phyloP scores from a whole-genome alignment of 2,113 vertebrate species.

The Callopanchax toddi region DNA sequence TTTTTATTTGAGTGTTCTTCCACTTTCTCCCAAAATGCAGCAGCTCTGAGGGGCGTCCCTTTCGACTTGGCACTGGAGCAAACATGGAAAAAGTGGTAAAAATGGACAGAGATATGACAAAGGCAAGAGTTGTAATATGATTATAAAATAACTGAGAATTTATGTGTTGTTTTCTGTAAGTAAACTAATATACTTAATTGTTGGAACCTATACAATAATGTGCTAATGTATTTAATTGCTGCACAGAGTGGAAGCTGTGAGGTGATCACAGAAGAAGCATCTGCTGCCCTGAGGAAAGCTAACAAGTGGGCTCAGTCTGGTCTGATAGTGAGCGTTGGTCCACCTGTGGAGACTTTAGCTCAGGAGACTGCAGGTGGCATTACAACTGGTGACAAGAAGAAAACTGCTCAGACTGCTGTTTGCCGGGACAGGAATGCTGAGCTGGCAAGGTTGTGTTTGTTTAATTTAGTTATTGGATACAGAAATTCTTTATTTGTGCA shows the following conservation, averaged over 20 bases:
- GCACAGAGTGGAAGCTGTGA: constrained; percentile 92
- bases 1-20: constrained; percentile 3
- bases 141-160: background rate
- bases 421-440: constrained; percentile 96
- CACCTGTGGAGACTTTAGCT: constrained; percentile 85
- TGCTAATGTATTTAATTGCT: constrained; percentile 2
- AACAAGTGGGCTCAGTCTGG: constrained; percentile 99
- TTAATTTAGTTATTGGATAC: background rate
- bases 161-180: background rate
- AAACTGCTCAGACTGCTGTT: constrained; percentile 92
- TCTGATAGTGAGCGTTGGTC: constrained; percentile 94
- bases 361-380: constrained; percentile 87
- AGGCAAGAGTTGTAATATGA: constrained; percentile 75
- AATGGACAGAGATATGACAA: constrained; percentile 99
- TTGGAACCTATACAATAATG: too few relatives aligned
- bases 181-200: background rate
- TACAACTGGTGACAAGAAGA: constrained; percentile 95
- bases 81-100: constrained; percentile 99
- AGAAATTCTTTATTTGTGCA: background rate
- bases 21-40: constrained; percentile 71
- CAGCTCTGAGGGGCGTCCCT: constrained; percentile 97
- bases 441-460: constrained; percentile 85
- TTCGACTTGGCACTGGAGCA: constrained; percentile 95
- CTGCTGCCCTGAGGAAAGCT: constrained; percentile 93
- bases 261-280: constrained; percentile 94